These are phyloP conservation scores for Ailurus styani DNA, from an alignment of 2,113 vertebrate species.

Conservation along the genomic window DNA sequence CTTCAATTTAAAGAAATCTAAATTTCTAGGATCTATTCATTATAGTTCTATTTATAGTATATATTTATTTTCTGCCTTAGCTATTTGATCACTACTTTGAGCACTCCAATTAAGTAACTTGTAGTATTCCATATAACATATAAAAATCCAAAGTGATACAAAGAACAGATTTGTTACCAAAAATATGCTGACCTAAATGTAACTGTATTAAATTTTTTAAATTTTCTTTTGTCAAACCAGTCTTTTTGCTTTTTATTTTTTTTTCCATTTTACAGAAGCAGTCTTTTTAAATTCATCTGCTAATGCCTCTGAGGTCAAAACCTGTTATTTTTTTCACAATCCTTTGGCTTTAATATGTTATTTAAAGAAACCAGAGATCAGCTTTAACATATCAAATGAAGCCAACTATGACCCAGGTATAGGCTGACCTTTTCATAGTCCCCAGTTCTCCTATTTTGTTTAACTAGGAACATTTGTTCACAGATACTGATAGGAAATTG, in stretches of 20 bases:
- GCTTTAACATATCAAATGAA: slow-evolving; percentile 56
- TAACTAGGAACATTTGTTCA: slow-evolving; percentile 70
- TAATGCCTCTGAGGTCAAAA: background rate
- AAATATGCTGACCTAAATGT: background rate
- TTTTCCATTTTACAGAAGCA: background rate
- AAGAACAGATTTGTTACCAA: background rate
- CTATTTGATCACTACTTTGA: background rate
- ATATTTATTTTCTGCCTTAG: background rate
- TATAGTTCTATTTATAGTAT: background rate
- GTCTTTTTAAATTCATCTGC: background rate
- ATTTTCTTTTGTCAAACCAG: slow-evolving; percentile 20
- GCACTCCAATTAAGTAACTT: background rate
- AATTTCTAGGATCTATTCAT: background rate
- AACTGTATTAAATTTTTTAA: background rate
- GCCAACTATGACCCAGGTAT: background rate
- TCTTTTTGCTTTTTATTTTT: background rate
- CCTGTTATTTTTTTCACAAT: background rate
- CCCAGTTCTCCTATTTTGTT: slow-evolving; percentile 18
- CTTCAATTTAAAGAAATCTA: background rate
- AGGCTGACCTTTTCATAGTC: slow-evolving; percentile 24
- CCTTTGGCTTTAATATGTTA: background rate
- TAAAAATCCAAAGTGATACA: background rate
- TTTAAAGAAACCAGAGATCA: slow-evolving; percentile 45
- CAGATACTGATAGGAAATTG: slow-evolving; percentile 63
- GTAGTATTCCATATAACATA: background rate